Evolutionary conservation across 64 coral and sea anemone genomes (phyloP).

Genomic region (Dendronephthya gigantea): DNA sequence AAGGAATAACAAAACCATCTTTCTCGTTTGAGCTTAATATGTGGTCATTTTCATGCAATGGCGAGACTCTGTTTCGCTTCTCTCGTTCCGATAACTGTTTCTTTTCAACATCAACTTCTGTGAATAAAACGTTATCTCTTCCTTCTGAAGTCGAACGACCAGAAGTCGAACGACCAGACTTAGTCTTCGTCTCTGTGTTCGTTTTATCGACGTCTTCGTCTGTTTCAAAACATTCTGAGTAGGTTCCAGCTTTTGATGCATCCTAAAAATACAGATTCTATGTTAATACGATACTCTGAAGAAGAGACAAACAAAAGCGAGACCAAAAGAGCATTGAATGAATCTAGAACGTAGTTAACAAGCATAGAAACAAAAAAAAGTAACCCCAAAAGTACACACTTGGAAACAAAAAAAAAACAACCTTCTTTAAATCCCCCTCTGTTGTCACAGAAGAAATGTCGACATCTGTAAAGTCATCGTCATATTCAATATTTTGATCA

Average conservation of each 20-base stretch:
- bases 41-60: background rate
- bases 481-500: background rate
- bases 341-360: too few relatives aligned
- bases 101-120: background rate
- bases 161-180: background rate
- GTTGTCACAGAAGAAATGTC: background rate
- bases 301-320: too few relatives aligned
- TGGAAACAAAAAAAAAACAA: background rate
- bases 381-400: too few relatives aligned
- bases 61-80: background rate
- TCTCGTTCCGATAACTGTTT: background rate
- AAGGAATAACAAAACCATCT: conserved; percentile 23
- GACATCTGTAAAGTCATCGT: background rate
- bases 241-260: background rate
- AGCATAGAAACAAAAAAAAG: too few relatives aligned
- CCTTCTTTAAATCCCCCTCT: background rate
- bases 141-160: too few relatives aligned
- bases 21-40: background rate
- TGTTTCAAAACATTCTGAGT: background rate
- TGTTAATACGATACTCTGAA: too few relatives aligned
- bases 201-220: background rate
- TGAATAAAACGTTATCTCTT: background rate
- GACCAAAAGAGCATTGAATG: too few relatives aligned
- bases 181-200: background rate
- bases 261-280: background rate